Conservation (phyloP, 2,113 vertebrate genomes). For the Zosterops borbonicus region DNA sequence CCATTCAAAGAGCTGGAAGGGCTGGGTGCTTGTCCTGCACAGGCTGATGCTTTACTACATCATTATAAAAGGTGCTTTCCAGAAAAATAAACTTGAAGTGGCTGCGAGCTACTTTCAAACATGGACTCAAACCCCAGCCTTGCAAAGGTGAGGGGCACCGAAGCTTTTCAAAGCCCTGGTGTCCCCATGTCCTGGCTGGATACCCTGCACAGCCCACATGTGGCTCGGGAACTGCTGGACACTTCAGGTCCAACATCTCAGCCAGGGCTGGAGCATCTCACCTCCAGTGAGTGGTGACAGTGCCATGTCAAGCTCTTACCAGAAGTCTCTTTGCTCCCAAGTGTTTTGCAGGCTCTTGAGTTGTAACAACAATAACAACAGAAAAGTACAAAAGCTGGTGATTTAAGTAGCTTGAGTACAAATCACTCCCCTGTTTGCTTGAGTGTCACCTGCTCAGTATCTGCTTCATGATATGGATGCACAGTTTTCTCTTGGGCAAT, state of each 20-base stretch:
- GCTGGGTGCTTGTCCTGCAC: not conserved
- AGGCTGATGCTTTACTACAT: not conserved
- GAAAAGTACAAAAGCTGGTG: not conserved
- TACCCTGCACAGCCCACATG: rapidly evolving
- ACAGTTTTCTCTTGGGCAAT: constrained; percentile 49
- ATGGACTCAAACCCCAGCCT: not conserved
- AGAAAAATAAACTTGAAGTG: not conserved
- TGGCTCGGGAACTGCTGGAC: rapidly evolving
- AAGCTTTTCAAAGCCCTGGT: not conserved
- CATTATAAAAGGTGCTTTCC: not conserved
- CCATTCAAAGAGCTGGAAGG: not conserved
- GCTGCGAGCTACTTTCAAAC: not conserved
- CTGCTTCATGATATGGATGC: not conserved
- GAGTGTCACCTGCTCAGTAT: constrained; percentile 31
- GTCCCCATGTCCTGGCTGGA: not conserved
- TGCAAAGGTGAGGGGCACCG: not conserved
- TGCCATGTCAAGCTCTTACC: not conserved
- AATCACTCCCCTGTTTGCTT: constrained; percentile 36
- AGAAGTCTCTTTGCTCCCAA: not conserved
- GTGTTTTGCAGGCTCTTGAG: constrained; percentile 4
- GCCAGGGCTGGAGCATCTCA: not conserved
- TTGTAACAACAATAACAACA: constrained; percentile 2
- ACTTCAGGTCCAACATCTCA: not conserved
- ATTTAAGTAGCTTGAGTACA: constrained; percentile 56
- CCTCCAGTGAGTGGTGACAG: rapidly evolving